Evolutionary conservation across 2,888 invertebrate species (phyloP), one percentile per base, ranked within the genome.

Genomic region (Platycheirus rosarum): DNA sequence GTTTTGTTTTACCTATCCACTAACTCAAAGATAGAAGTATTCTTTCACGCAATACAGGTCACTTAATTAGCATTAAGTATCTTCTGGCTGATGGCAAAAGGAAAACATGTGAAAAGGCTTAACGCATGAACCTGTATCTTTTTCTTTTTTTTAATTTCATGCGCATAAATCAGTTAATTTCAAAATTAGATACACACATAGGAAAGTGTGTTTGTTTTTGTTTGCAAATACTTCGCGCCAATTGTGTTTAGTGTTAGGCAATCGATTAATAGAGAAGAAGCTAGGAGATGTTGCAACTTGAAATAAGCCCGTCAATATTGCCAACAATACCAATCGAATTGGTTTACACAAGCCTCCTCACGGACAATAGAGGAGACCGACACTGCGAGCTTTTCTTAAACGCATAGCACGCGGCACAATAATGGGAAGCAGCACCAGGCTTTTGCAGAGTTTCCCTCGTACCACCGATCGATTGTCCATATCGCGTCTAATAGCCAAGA

Each of bases 41-140:
- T 71, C 66, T 62, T 71, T 66, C 78, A 69, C 65, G 69, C 84
- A 69, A 84, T 84, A 69, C 84, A 84, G 84, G 84, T 84, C 84
- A 84, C 44, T 73, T 74, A 73, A 78, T 74, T 84, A 77, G 63
- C 77, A 77, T 77, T 77, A 37, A 55, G 32, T 57, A 82, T 29
- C 53, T 65, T 60, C 69, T 57, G 75, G 65, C 48, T 16, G 29
- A 13, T 7, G 13, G 37, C n/a, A 29, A 18, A 0, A 42, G 11
- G 14, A 26, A 6, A 14, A 13, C 13, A 26, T n/a, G n/a, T n/a
- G n/a, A 48, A 14, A 23, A 14, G 18, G 32, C 13, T 37, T 23
- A 40, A 40, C 37, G 37, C 37, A 40, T 40, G n/a, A 40, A 40
- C 13, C 26, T 26, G 20, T 44, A 20, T 48, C 37, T 62, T 26